A percentile compares a stretch with the other conserved stretches of the same genome.
Evolutionary conservation across 2,888 invertebrate species (phyloP).

Genomic region (Nomada ruficornis): DNA sequence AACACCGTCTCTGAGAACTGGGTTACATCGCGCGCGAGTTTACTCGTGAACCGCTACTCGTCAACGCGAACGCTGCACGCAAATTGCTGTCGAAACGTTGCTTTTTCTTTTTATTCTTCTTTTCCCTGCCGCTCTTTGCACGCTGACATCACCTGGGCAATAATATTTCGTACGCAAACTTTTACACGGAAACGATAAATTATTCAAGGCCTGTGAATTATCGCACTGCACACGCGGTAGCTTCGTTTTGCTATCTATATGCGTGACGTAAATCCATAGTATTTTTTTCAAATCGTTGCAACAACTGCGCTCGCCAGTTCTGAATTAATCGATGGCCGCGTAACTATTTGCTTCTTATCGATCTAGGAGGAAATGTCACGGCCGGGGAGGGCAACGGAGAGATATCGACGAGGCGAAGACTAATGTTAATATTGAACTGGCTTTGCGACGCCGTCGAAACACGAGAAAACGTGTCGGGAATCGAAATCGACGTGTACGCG

Average conservation of each 20-base stretch:
- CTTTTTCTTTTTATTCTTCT: not conserved
- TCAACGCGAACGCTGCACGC: slow-evolving; percentile 31
- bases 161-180: slow-evolving; percentile 3
- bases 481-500: slow-evolving; percentile 14
- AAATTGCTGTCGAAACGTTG: slow-evolving; percentile 27
- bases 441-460: not conserved
- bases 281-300: not conserved
- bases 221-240: not conserved
- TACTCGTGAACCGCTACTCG: slow-evolving; percentile 56
- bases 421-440: slow-evolving; percentile 18
- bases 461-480: slow-evolving; percentile 30
- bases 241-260: not conserved
- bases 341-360: slow-evolving; percentile 40
- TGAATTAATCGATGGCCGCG: slow-evolving; percentile 42
- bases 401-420: slow-evolving; percentile 27
- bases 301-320: not conserved
- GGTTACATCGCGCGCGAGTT: slow-evolving; percentile 59
- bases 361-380: slow-evolving; percentile 62
- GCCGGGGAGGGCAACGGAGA: slow-evolving; percentile 24
- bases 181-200: slow-evolving; percentile 31
- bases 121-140: not conserved
- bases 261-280: not conserved
- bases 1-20: slow-evolving; percentile 64
- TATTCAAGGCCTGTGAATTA: slow-evolving; percentile 28
- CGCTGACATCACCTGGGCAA: not conserved